Percentiles rank a stretch among this genome's conserved stretches.
These are phyloP conservation scores for Anabas testudineus DNA, from an alignment of 2,797 vertebrate genomes.

Conservation along the genomic window DNA sequence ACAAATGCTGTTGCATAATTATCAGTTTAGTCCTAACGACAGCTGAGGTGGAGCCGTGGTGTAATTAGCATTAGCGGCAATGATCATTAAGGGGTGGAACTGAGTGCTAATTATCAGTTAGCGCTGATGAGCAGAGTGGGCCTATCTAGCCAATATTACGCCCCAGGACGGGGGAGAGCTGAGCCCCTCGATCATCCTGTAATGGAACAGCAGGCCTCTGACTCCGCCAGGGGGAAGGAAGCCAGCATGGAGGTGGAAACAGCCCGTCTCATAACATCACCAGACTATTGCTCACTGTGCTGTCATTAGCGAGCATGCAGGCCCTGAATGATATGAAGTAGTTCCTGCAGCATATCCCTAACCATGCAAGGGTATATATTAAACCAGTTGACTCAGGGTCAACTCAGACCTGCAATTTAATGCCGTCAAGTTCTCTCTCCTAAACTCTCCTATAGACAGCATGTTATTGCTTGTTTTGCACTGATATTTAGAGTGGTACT, in stretches of 20 bases:
- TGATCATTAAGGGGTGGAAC: slow-evolving; percentile 83
- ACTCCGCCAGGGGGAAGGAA: slow-evolving; percentile 57
- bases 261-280: slow-evolving; percentile 61
- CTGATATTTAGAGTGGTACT: neutral
- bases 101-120: slow-evolving; percentile 83
- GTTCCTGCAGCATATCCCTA: slow-evolving; percentile 51
- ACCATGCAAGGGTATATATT: slow-evolving; percentile 26
- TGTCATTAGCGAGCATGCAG: slow-evolving; percentile 61
- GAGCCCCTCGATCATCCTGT: slow-evolving; percentile 78
- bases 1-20: slow-evolving; percentile 68
- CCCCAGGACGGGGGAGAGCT: slow-evolving; percentile 62
- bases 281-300: slow-evolving; percentile 56
- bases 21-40: slow-evolving; percentile 72
- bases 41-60: slow-evolving; percentile 76
- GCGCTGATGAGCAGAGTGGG: slow-evolving; percentile 77
- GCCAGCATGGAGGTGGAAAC: slow-evolving; percentile 61
- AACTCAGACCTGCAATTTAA: slow-evolving; percentile 42
- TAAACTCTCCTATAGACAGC: slow-evolving; percentile 27
- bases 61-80: slow-evolving; percentile 84
- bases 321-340: slow-evolving; percentile 49
- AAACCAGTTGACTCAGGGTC: slow-evolving; percentile 42
- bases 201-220: slow-evolving; percentile 69
- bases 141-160: slow-evolving; percentile 66
- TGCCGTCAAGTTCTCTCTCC: slow-evolving; percentile 43
- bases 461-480: neutral